These are phyloP conservation scores for Cricetomys ansorgei DNA, from an alignment of 2,113 vertebrate species.

Conservation along the genomic window DNA sequence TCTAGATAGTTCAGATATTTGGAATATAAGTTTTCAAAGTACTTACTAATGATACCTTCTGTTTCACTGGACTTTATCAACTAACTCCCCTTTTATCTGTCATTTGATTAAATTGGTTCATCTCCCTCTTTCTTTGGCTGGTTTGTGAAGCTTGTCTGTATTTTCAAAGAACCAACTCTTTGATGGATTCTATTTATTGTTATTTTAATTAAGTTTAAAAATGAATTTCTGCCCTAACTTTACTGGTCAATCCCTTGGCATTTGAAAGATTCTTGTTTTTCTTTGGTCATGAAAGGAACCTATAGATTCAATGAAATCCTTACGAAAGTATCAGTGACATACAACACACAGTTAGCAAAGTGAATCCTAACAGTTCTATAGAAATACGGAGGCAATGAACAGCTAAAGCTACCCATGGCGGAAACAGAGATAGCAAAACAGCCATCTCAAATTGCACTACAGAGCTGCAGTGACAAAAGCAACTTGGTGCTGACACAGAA, in stretches of 20 bases:
- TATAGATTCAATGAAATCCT: background rate
- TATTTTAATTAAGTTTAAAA: background rate
- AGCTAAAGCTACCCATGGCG: background rate
- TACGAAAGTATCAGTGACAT: background rate
- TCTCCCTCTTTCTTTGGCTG: background rate
- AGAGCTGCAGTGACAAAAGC: background rate
- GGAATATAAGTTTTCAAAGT: background rate
- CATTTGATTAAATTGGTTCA: background rate
- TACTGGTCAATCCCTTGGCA: background rate
- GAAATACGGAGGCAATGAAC: background rate
- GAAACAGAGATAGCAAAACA: background rate
- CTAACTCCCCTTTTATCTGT: background rate
- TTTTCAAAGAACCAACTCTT: background rate
- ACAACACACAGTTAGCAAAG: background rate
- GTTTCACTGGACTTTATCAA: background rate
- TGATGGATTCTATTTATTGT: background rate
- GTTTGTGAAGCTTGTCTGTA: background rate
- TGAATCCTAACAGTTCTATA: background rate
- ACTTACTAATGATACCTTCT: background rate
- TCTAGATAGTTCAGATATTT: background rate
- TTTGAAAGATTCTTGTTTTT: background rate
- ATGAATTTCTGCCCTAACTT: background rate
- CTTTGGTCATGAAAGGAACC: background rate
- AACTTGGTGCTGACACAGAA: background rate
- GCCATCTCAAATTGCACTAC: background rate